Conservation (phyloP, 2,113 vertebrate genomes). For the Azemiops feae region DNA sequence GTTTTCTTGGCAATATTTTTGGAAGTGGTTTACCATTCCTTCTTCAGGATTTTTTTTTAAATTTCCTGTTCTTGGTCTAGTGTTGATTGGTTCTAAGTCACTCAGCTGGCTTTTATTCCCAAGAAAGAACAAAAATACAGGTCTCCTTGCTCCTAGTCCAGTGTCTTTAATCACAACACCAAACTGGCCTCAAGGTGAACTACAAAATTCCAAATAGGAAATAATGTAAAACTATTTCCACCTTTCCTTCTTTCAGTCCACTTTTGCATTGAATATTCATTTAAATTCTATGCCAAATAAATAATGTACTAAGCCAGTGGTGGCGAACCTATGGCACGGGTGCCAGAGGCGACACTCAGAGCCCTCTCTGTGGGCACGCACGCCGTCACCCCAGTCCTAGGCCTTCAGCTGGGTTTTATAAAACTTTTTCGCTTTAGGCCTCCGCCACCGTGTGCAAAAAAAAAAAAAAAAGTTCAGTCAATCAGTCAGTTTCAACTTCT, state of each 20-base stretch:
- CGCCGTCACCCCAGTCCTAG: too few species aligned
- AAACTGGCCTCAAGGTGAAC: neutral
- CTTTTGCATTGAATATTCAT: neutral
- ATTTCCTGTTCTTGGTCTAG: neutral
- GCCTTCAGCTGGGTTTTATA: too few species aligned
- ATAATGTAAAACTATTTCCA: neutral
- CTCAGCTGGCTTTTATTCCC: neutral
- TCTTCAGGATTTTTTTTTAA: neutral
- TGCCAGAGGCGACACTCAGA: too few species aligned
- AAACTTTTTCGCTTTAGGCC: too few species aligned
- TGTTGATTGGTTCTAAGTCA: neutral
- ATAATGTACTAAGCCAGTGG: neutral
- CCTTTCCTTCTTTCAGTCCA: neutral
- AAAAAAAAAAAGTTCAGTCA: too few species aligned
- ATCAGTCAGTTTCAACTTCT: too few species aligned
- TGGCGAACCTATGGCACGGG: too few species aligned
- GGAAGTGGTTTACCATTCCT: neutral
- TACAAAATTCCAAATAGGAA: neutral
- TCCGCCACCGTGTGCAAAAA: too few species aligned
- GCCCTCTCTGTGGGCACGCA: too few species aligned
- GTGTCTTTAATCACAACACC: neutral
- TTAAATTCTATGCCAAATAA: neutral
- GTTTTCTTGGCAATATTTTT: neutral
- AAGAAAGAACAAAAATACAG: neutral
- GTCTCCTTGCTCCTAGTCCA: neutral